Evolutionary conservation across 2,797 vertebrate genomes (phyloP), one percentile per base, ranked within the genome.

Genomic region (Scolopax bukidnonensis): DNA sequence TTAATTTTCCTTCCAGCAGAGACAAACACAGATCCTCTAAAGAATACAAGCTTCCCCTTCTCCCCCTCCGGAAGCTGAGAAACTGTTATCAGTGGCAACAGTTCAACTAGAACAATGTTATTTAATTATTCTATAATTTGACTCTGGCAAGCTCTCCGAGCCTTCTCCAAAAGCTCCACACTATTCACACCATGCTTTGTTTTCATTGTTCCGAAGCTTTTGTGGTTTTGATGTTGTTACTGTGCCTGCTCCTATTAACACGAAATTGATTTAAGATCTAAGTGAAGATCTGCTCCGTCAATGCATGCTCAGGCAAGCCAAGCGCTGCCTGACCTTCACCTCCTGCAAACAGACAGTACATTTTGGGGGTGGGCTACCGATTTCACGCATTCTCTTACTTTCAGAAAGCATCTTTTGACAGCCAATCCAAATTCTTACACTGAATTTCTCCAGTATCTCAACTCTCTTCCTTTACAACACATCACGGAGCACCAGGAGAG

Each of bases 41-140:
- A 89, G 90, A 91, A 91, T 61, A 93, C 60, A 81, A 54, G 86
- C 95, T 96, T 96, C 92, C 91, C 94, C 75, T 93, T 92, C 61
- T 93, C 74, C 65, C 84, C 36, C 73, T 95, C 94, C 95, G 86
- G 95, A 95, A 97, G 89, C 83, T 56, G 69, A 75, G 33, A 85
- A 95, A 59, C 84, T 96, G 93, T 87, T 94, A 93, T 85, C 77
- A 59, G 86, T 75, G 87, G 77, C 89, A 73, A 89, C 16, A 32
- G 77, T 94, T 96, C 95, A 94, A 43, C 74, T 83, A 95, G 65
- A 96, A 96, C 93, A 95, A 89, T 93, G 69, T 95, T 97, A 95
- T 91, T 96, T 78, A 91, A 95, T 96, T 95, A 96, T 87, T 84
- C 79, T 63, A 92, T 77, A 65, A 91, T 89, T 95, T 1, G 30